A percentile compares a stretch with the other conserved stretches of the same genome.
These are phyloP conservation scores for Stichodactyla helianthus DNA, from an alignment of 64 coral and sea anemone species.

Conservation along the genomic window DNA sequence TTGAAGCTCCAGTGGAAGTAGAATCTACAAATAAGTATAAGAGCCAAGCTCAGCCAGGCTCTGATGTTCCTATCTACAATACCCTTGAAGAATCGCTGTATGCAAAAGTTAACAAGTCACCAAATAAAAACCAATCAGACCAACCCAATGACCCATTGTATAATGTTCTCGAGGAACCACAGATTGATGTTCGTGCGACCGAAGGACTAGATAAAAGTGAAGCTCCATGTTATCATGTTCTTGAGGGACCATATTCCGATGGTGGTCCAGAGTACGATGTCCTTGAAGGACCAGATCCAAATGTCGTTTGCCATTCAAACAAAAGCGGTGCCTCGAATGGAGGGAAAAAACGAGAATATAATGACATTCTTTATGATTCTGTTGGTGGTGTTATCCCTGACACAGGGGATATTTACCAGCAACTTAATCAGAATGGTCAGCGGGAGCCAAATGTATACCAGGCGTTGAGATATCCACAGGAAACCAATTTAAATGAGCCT, in stretches of 20 bases:
- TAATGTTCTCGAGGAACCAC: background rate
- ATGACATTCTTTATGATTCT: background rate
- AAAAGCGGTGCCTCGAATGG: background rate
- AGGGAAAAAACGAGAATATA: background rate
- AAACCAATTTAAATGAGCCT: background rate
- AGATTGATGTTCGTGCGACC: background rate
- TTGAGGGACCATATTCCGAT: background rate
- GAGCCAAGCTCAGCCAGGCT: no score
- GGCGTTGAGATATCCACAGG: background rate
- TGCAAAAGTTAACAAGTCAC: background rate
- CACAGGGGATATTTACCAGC: background rate
- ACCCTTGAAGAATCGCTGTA: background rate
- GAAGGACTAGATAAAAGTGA: background rate
- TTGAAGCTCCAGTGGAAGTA: no score
- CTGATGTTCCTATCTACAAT: background rate
- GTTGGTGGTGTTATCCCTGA: background rate
- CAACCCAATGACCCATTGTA: background rate
- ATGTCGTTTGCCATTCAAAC: background rate
- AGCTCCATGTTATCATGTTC: background rate
- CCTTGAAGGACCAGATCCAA: background rate
- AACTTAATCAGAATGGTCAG: conserved; percentile 17
- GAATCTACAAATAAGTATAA: no score
- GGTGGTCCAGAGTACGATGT: background rate
- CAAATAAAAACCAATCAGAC: background rate
- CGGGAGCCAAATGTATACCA: background rate